A percentile compares a stretch with the other conserved stretches of the same genome.
Evolutionary conservation across 2,797 vertebrate species (phyloP).

Genomic region (Phalanger gymnotis): DNA sequence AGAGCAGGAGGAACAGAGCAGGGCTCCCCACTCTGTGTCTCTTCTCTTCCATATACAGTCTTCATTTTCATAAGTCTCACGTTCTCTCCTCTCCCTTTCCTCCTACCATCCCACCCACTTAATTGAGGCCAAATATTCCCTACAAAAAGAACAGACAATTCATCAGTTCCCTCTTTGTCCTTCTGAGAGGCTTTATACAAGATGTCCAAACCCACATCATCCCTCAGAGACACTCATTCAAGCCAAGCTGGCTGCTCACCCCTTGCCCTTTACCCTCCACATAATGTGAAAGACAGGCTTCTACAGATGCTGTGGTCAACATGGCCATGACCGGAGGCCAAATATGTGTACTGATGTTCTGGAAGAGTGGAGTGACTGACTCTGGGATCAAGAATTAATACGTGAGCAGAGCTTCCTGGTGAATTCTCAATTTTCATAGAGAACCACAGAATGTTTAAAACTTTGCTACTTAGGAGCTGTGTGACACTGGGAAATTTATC

Average conservation of each 20-base stretch:
- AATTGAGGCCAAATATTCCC: conserved; percentile 76
- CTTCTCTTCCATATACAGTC: not conserved
- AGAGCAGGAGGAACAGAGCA: not conserved
- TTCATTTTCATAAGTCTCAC: conserved; percentile 54
- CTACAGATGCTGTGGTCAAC: not conserved
- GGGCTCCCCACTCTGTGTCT: not conserved
- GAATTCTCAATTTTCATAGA: not conserved
- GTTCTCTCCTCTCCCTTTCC: conserved; percentile 31
- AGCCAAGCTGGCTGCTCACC: conserved; percentile 55
- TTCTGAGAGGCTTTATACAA: conserved; percentile 10
- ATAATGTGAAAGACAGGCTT: not conserved
- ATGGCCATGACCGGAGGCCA: not conserved
- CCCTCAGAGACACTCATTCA: conserved; percentile 58
- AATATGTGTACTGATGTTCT: not conserved
- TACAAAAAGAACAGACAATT: conserved; percentile 60
- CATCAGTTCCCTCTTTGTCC: conserved; percentile 61
- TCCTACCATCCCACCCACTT: conserved; percentile 64
- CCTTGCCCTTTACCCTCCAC: not conserved
- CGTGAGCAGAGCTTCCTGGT: not conserved
- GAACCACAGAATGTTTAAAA: not conserved
- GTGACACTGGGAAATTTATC: not conserved
- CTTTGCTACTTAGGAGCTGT: not conserved
- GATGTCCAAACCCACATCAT: conserved; percentile 58
- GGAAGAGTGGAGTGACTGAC: not conserved
- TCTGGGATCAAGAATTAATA: not conserved